A percentile compares a stretch with the other conserved stretches of the same genome.
phyloP scores from a whole-genome alignment of 2,113 vertebrate species.

The Thryonomys swinderianus region DNA sequence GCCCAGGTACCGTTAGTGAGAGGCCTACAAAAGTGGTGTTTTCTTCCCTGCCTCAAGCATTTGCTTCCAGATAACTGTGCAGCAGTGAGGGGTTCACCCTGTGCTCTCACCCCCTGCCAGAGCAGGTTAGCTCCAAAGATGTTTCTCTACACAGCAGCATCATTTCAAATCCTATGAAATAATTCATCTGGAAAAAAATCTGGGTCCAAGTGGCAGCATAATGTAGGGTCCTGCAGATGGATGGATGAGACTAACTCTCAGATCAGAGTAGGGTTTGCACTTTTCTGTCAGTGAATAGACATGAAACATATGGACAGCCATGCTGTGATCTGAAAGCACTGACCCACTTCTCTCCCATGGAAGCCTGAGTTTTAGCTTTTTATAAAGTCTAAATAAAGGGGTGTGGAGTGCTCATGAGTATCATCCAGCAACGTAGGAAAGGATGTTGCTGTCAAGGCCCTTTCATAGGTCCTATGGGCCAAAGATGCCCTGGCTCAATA shows the following conservation, averaged over 20 bases:
- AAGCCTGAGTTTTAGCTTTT: slow-evolving; percentile 20
- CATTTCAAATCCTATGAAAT: slow-evolving; percentile 63
- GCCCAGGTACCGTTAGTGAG: neutral
- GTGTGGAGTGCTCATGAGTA: neutral
- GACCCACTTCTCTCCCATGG: neutral
- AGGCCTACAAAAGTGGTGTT: neutral
- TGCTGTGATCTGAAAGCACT: neutral
- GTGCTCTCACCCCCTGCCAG: slow-evolving; percentile 60
- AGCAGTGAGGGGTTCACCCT: slow-evolving; percentile 31
- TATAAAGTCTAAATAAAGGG: slow-evolving; percentile 46
- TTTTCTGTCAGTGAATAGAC: neutral
- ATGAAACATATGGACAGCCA: slow-evolving; percentile 29
- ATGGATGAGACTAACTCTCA: neutral
- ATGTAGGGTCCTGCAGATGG: neutral
- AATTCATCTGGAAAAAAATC: slow-evolving; percentile 54
- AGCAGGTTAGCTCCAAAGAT: slow-evolving; percentile 21
- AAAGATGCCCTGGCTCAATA: neutral
- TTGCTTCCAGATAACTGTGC: slow-evolving; percentile 54
- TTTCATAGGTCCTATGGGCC: neutral
- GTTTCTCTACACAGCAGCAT: slow-evolving; percentile 40
- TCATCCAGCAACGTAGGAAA: slow-evolving; percentile 59
- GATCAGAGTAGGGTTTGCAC: slow-evolving; percentile 22
- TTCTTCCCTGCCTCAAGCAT: neutral
- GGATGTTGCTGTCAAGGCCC: neutral
- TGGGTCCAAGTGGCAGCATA: slow-evolving; percentile 45